Evolutionary conservation across 2,797 vertebrate genomes (phyloP).

Genomic region (Picus viridis): DNA sequence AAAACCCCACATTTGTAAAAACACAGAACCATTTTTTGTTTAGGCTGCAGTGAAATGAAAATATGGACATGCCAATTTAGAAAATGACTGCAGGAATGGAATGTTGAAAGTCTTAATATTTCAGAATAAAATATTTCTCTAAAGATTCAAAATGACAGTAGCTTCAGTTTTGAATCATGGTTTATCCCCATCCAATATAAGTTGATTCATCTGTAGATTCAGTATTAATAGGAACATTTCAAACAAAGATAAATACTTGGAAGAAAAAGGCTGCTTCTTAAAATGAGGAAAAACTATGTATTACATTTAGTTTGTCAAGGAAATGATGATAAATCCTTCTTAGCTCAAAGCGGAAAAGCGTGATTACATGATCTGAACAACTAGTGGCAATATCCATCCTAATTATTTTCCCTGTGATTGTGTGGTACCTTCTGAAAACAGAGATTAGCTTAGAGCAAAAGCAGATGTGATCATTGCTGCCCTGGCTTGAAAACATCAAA

Average conservation of each 20-base stretch:
- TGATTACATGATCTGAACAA: conserved; percentile 48
- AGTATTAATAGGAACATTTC: conserved; percentile 19
- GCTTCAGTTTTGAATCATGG: conserved; percentile 11
- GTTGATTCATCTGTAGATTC: conserved; percentile 11
- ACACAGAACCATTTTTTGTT: background rate
- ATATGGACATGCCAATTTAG: background rate
- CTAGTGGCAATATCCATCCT: conserved; percentile 21
- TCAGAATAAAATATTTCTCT: conserved; percentile 48
- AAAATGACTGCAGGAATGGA: background rate
- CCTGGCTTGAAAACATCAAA: background rate
- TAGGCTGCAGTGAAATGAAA: background rate
- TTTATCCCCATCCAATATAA: conserved; percentile 18
- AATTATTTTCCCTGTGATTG: conserved; percentile 5
- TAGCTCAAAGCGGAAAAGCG: conserved; percentile 39
- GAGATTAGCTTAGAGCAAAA: background rate
- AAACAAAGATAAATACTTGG: conserved; percentile 50
- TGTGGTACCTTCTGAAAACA: background rate
- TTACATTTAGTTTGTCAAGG: conserved; percentile 36
- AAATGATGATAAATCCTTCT: conserved; percentile 59
- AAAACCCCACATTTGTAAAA: background rate
- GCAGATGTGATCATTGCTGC: background rate
- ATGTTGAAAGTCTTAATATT: background rate
- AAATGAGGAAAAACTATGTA: conserved; percentile 19
- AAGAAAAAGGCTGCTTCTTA: background rate
- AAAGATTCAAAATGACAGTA: conserved; percentile 14